These are phyloP conservation scores for Benthosema pterotum DNA, from an alignment of 2,797 vertebrate genomes.

Conservation along the genomic window DNA sequence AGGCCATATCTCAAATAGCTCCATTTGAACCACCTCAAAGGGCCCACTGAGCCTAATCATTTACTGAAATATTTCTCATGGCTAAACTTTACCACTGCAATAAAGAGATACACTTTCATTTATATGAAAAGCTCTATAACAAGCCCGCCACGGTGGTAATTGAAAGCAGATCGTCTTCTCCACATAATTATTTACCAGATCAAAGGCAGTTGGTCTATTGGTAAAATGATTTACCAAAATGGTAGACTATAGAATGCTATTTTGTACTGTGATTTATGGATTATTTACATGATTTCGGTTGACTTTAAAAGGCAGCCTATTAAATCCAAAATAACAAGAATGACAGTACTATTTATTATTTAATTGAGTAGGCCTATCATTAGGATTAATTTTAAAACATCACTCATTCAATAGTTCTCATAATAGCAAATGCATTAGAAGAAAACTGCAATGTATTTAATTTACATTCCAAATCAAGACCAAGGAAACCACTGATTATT, in stretches of 20 bases:
- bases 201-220: slow-evolving; percentile 12
- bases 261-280: background rate
- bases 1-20: slow-evolving; percentile 34
- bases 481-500: background rate
- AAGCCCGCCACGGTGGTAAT: slow-evolving; percentile 34
- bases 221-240: background rate
- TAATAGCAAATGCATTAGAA: background rate
- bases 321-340: background rate
- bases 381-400: too few relatives aligned
- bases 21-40: slow-evolving; percentile 52
- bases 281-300: background rate
- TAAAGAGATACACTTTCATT: slow-evolving; percentile 48
- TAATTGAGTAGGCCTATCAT: background rate
- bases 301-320: too few relatives aligned
- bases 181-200: slow-evolving; percentile 27
- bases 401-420: background rate
- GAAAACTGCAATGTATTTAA: background rate
- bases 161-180: slow-evolving; percentile 28
- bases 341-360: background rate
- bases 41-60: slow-evolving; percentile 39
- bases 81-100: slow-evolving; percentile 32
- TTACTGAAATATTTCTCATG: slow-evolving; percentile 43
- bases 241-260: background rate
- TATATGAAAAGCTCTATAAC: slow-evolving; percentile 28
- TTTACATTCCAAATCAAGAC: background rate